phyloP scores from a whole-genome alignment of 2,888 invertebrate species.

The Stegophylla sp. region DNA sequence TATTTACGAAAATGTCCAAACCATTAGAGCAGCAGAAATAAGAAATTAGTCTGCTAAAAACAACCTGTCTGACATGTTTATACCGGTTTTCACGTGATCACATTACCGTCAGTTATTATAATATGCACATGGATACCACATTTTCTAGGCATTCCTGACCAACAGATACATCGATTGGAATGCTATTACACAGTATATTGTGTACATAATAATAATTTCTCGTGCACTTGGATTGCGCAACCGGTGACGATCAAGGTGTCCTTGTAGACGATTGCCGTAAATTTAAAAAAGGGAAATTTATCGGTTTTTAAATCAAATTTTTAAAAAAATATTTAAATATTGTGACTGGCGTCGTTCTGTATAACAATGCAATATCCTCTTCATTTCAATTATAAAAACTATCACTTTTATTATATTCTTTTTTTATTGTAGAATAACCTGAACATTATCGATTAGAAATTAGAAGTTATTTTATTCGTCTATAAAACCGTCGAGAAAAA shows the following conservation, averaged over 20 bases:
- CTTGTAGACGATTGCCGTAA: slow-evolving; percentile 17
- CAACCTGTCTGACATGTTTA: slow-evolving; percentile 25
- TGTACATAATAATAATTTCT: slow-evolving; percentile 4
- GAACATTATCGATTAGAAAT: too few relatives aligned
- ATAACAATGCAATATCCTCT: not conserved
- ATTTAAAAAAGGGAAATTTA: slow-evolving; percentile 11
- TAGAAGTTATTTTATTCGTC: too few relatives aligned
- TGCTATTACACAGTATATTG: slow-evolving; percentile 10
- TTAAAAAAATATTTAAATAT: slow-evolving; percentile 28
- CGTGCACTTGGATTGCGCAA: slow-evolving; percentile 13
- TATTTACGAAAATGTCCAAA: not conserved
- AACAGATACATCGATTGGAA: slow-evolving; percentile 25
- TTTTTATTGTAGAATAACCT: not conserved
- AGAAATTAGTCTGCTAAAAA: slow-evolving; percentile 37
- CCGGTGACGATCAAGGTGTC: not conserved
- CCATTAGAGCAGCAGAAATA: slow-evolving; percentile 22
- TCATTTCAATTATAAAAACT: not conserved
- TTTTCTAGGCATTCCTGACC: slow-evolving; percentile 38
- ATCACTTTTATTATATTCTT: not conserved
- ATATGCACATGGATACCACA: slow-evolving; percentile 3
- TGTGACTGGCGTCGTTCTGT: not conserved
- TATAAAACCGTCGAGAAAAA: too few relatives aligned
- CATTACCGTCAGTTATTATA: slow-evolving; percentile 15
- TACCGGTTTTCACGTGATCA: slow-evolving; percentile 35
- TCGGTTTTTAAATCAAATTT: slow-evolving; percentile 16